phyloP scores from a whole-genome alignment of 2,888 invertebrate species.

The Uropetala carovei region DNA sequence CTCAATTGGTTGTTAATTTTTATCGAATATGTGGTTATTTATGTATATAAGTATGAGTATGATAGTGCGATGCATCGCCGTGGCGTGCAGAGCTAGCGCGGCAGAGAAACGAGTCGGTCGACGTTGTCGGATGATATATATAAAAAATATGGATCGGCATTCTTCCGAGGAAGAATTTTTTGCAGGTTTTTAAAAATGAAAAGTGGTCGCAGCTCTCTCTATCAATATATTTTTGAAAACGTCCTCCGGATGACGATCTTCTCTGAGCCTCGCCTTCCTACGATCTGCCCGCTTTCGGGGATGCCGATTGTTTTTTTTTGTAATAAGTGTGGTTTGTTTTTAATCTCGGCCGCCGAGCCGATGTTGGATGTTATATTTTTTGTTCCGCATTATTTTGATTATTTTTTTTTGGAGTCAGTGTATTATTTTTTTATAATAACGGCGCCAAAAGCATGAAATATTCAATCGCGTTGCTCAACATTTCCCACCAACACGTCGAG shows the following conservation, averaged over 20 bases:
- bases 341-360: not conserved
- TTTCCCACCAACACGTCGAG: slow-evolving; percentile 31
- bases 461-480: slow-evolving; percentile 57
- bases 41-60: slow-evolving; percentile 60
- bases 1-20: slow-evolving; percentile 49
- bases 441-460: slow-evolving; percentile 34
- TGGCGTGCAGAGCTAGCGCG: slow-evolving; percentile 29
- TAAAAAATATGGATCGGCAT: not conserved
- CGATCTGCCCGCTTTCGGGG: slow-evolving; percentile 10
- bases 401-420: slow-evolving; percentile 1
- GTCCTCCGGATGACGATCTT: not conserved
- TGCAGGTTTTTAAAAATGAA: not conserved
- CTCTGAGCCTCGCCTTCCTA: not conserved
- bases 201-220: not conserved
- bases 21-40: slow-evolving; percentile 50
- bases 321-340: slow-evolving; percentile 47
- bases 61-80: slow-evolving; percentile 49
- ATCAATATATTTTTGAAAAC: not conserved
- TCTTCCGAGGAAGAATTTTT: not conserved
- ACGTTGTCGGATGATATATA: not conserved
- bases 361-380: slow-evolving; percentile 36
- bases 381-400: not conserved
- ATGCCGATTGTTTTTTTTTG: slow-evolving; percentile 34
- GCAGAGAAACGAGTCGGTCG: not conserved
- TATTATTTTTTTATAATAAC: not conserved